A percentile compares a stretch with the other conserved stretches of the same genome.
phyloP scores from a whole-genome alignment of 2,797 vertebrate species.

The Trichosurus vulpecula region DNA sequence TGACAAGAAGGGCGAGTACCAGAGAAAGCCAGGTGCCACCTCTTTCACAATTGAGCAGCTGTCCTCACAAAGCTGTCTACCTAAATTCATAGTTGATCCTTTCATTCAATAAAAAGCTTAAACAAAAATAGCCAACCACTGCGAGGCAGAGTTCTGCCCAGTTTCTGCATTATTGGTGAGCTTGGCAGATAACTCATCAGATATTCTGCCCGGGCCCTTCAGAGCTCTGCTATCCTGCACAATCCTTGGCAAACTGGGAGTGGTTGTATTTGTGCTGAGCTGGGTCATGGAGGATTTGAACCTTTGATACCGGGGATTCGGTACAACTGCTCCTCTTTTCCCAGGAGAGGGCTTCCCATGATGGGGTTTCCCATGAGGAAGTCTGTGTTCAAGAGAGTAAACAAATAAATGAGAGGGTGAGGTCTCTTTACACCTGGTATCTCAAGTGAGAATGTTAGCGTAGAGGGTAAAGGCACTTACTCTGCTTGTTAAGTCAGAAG shows the following conservation, averaged over 20 bases:
- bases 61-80: not conserved
- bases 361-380: not conserved
- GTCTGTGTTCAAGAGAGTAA: not conserved
- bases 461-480: not conserved
- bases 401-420: not conserved
- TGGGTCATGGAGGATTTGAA: not conserved
- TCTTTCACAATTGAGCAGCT: not conserved
- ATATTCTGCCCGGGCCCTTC: slow-evolving; percentile 24
- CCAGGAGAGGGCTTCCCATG: not conserved
- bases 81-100: not conserved
- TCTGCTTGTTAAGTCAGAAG: not conserved
- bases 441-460: not conserved
- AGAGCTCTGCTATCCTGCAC: slow-evolving; percentile 5
- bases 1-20: fast-evolving
- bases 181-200: slow-evolving; percentile 29
- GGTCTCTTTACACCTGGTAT: slow-evolving; percentile 22
- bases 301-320: fast-evolving
- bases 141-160: fast-evolving
- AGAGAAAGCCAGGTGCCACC: not conserved
- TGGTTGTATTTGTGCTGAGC: not conserved
- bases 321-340: not conserved
- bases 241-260: not conserved
- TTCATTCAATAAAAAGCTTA: not conserved
- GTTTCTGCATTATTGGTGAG: fast-evolving
- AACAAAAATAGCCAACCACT: not conserved